These are phyloP conservation scores for Gambusia holbrooki DNA, from an alignment of 2,113 vertebrate species.

Conservation along the genomic window DNA sequence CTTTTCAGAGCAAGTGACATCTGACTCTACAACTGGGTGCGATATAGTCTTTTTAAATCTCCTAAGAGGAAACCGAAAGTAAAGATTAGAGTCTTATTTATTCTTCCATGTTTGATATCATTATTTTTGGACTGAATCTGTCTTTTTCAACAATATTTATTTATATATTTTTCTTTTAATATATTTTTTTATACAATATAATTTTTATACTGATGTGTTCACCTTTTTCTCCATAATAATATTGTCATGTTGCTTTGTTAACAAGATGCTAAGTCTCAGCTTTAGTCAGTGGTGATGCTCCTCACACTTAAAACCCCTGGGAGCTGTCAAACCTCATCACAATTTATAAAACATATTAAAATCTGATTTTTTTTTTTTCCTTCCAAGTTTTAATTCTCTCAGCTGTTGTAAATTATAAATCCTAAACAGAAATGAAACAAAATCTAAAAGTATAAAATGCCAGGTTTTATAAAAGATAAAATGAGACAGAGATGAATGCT, in stretches of 20 bases:
- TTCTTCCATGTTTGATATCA: constrained; percentile 43
- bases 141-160: background rate
- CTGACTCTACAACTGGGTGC: constrained; percentile 49
- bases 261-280: constrained; percentile 34
- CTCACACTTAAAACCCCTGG: constrained; percentile 23
- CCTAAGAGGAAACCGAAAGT: constrained; percentile 57
- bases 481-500: too few relatives aligned
- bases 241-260: constrained; percentile 19
- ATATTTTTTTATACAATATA: background rate
- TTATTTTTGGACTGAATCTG: constrained; percentile 18
- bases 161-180: constrained; percentile 4
- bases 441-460: too few relatives aligned
- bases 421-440: constrained; percentile 14
- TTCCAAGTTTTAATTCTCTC: constrained; percentile 15
- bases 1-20: constrained; percentile 48
- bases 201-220: constrained; percentile 15
- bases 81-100: constrained; percentile 58
- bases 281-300: constrained; percentile 29
- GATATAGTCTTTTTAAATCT: constrained; percentile 52
- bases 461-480: too few relatives aligned
- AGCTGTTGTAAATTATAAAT: constrained; percentile 8
- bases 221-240: constrained; percentile 4
- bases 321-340: constrained; percentile 37
- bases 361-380: constrained; percentile 7
- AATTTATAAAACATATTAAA: constrained; percentile 27